phyloP scores from a whole-genome alignment of 2,888 invertebrate species.

The Hesperia comma region DNA sequence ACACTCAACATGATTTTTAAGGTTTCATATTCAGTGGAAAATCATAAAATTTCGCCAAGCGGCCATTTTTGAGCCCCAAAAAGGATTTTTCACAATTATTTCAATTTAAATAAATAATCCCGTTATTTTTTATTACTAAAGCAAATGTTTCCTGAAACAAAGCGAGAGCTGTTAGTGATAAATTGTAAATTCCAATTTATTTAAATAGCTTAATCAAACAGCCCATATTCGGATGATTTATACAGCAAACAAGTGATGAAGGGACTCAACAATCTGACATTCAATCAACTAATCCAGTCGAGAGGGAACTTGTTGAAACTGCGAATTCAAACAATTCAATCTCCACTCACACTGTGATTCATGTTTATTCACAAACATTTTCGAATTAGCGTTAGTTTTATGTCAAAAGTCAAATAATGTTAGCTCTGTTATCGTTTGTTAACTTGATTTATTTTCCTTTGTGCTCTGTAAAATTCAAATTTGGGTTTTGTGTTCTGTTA shows the following conservation, averaged over 20 bases:
- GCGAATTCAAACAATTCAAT: constrained; percentile 13
- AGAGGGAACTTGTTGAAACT: constrained; percentile 5
- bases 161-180: no score
- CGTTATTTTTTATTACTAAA: no score
- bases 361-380: constrained; percentile 12
- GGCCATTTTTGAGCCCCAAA: no score
- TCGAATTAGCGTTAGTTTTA: not conserved
- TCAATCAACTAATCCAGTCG: constrained; percentile 3
- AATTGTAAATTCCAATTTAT: not conserved
- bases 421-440: not conserved
- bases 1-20: no score
- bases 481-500: no score
- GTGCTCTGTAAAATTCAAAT: no score
- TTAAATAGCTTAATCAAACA: not conserved
- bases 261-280: not conserved
- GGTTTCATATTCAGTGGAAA: no score
- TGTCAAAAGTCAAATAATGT: not conserved
- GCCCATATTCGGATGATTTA: not conserved
- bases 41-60: no score
- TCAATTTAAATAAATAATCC: no score
- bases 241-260: constrained; percentile 5
- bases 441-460: no score
- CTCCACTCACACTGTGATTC: not conserved
- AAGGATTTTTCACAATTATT: no score
- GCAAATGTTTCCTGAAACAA: no score